Conservation (phyloP, 2,797 vertebrate genomes). For the Lagocephalus sceleratus region DNA sequence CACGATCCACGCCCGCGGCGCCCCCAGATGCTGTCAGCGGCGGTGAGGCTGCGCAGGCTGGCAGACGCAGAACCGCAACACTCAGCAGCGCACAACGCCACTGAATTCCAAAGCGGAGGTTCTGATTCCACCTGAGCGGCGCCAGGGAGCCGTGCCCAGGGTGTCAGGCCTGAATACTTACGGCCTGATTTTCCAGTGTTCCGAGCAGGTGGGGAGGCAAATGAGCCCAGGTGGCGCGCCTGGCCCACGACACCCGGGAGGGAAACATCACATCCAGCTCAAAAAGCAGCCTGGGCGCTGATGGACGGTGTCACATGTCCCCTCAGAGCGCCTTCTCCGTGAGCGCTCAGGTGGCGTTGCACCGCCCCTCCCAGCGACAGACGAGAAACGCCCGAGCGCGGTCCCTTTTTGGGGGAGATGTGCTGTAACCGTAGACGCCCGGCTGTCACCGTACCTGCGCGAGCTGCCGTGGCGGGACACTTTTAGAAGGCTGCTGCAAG, state of each 20-base stretch:
- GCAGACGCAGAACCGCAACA: constrained; percentile 7
- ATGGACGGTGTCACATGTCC: constrained; percentile 47
- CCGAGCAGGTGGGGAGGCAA: constrained; percentile 42
- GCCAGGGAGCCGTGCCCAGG: constrained; percentile 8
- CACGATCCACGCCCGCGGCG: neutral
- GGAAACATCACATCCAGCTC: constrained; percentile 32
- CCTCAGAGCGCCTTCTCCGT: constrained; percentile 23
- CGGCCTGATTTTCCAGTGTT: constrained; percentile 29
- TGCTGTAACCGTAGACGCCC: constrained; percentile 52
- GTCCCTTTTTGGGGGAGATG: constrained; percentile 43
- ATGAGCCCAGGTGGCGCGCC: constrained; percentile 48
- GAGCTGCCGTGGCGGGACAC: constrained; percentile 46
- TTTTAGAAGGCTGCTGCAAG: constrained; percentile 37
- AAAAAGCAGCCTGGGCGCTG: constrained; percentile 14
- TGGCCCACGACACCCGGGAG: constrained; percentile 29
- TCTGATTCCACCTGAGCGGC: constrained; percentile 14
- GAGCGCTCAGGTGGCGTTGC: constrained; percentile 29
- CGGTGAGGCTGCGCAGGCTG: constrained; percentile 20
- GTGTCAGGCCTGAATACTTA: constrained; percentile 23
- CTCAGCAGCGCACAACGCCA: constrained; percentile 5
- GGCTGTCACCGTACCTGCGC: constrained; percentile 34
- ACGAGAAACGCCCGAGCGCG: constrained; percentile 37
- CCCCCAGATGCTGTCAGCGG: constrained; percentile 25
- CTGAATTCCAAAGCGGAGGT: constrained; percentile 16
- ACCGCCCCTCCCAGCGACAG: constrained; percentile 32